phyloP scores from a whole-genome alignment of 2,888 invertebrate species.

The Lithophane ornitopus region DNA sequence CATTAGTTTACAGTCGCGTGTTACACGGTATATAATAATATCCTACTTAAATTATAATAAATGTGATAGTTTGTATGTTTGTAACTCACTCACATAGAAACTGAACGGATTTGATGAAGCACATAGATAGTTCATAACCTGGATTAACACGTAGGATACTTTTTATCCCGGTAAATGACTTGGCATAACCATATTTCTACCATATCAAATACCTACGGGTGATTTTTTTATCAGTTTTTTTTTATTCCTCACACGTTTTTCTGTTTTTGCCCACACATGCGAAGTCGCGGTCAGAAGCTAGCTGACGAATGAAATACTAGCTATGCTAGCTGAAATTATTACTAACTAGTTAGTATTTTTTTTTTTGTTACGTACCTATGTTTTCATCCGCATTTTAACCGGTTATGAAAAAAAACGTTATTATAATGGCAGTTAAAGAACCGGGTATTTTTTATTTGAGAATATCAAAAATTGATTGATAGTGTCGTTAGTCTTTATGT shows the following conservation, averaged over 20 bases:
- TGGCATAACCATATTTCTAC: background rate
- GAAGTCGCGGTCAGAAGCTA: background rate
- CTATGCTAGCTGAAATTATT: no score
- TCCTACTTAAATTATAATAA: background rate
- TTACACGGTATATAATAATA: background rate
- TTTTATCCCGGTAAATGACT: background rate
- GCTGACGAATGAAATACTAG: no score
- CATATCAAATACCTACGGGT: background rate
- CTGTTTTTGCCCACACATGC: background rate
- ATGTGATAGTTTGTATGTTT: background rate
- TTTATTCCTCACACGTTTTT: background rate
- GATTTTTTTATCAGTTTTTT: background rate
- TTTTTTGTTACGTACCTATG: background rate
- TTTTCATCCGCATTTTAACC: background rate
- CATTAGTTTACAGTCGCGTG: conserved; percentile 29
- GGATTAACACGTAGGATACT: background rate
- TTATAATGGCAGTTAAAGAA: background rate
- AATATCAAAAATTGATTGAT: background rate
- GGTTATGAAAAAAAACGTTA: background rate
- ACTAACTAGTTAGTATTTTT: background rate
- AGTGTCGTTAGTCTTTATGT: background rate
- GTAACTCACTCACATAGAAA: background rate
- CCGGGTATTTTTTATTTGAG: background rate
- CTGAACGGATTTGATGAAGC: background rate
- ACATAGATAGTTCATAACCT: background rate